Percentiles rank a stretch among this genome's conserved stretches.
Conservation (phyloP, 2,888 invertebrate genomes). For the Catocala sponsa region DNA sequence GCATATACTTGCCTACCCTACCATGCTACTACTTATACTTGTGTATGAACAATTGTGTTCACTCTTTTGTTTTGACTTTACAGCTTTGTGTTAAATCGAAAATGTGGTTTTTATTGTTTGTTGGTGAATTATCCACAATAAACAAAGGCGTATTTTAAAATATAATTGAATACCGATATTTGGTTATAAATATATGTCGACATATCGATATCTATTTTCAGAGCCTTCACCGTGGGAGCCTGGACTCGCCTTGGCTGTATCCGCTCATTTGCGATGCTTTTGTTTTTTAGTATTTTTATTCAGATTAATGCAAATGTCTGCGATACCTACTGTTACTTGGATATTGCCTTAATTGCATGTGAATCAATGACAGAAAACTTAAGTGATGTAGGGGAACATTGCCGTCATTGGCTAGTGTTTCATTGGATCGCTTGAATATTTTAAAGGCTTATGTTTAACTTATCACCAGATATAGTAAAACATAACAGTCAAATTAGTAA, state of each 20-base stretch:
- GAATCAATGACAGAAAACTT: constrained; percentile 6
- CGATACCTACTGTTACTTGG: constrained; percentile 44
- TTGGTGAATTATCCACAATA: constrained; percentile 34
- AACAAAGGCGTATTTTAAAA: constrained; percentile 33
- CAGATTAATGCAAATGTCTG: constrained; percentile 55
- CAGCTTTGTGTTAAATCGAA: constrained; percentile 34
- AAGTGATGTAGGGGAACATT: not conserved
- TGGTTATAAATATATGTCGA: constrained; percentile 45
- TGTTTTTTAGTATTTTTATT: constrained; percentile 54
- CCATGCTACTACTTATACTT: constrained; percentile 11
- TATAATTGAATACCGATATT: constrained; percentile 36
- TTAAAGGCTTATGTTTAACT: no score
- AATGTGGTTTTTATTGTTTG: constrained; percentile 29
- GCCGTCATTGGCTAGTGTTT: no score
- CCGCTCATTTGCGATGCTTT: constrained; percentile 51
- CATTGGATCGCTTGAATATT: no score
- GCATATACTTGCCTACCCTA: constrained; percentile 18
- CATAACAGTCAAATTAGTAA: no score
- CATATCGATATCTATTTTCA: constrained; percentile 44
- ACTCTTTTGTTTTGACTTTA: constrained; percentile 43
- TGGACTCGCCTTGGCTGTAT: constrained; percentile 57
- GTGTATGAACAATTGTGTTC: constrained; percentile 28
- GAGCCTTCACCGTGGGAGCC: constrained; percentile 60
- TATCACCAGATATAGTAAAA: no score
- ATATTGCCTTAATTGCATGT: constrained; percentile 43